These are phyloP conservation scores for Cryptotis parvus DNA, from an alignment of 2,113 vertebrate genomes.

Conservation along the genomic window DNA sequence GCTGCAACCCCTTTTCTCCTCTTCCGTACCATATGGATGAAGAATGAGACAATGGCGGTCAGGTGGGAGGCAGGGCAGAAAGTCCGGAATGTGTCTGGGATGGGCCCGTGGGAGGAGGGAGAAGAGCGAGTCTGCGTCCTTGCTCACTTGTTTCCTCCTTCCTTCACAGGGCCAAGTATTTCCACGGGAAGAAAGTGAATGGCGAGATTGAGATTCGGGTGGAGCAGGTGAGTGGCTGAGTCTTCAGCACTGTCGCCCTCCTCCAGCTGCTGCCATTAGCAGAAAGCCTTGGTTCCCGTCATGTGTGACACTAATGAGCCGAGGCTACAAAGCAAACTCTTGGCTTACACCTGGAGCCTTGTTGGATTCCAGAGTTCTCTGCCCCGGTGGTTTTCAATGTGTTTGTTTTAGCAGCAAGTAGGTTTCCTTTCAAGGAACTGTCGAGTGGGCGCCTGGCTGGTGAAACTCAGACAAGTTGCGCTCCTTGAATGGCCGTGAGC, in stretches of 20 bases:
- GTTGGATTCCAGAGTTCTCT: slow-evolving; percentile 13
- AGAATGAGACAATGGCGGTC: neutral
- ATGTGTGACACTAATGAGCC: neutral
- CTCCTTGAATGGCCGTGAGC: neutral
- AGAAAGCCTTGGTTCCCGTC: neutral
- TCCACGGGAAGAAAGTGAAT: slow-evolving; percentile 95
- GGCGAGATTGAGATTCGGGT: slow-evolving; percentile 96
- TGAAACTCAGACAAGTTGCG: neutral
- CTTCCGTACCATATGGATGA: neutral
- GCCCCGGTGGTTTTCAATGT: neutral
- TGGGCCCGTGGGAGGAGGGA: neutral
- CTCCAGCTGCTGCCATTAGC: neutral
- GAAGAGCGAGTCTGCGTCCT: neutral
- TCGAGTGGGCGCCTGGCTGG: neutral
- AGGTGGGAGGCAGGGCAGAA: neutral
- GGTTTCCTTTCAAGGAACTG: neutral
- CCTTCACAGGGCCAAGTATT: slow-evolving; percentile 94
- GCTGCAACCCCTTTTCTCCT: neutral
- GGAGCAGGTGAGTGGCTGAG: slow-evolving; percentile 92
- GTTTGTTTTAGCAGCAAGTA: slow-evolving; percentile 20
- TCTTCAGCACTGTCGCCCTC: accelerated
- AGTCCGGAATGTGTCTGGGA: neutral
- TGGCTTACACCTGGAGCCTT: neutral
- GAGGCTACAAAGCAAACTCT: slow-evolving; percentile 13
- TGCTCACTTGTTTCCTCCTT: slow-evolving; percentile 53